phyloP scores from a whole-genome alignment of 1,140 invertebrate genomes.

The Drosophila quadrilineata region DNA sequence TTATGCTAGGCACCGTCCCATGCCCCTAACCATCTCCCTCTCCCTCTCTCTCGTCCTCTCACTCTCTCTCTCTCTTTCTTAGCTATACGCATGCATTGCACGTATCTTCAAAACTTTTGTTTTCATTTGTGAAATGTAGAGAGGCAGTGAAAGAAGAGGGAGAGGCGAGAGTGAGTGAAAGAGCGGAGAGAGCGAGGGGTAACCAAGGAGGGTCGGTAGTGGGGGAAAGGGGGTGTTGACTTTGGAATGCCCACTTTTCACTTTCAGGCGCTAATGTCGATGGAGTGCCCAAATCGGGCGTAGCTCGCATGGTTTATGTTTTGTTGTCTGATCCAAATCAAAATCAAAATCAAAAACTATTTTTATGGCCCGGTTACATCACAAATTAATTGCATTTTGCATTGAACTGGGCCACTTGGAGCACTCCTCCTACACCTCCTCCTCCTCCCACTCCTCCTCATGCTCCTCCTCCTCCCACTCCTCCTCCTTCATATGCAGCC shows the following conservation, averaged over 20 bases:
- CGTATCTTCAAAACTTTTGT: conserved; percentile 58
- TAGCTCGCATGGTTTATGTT: conserved; percentile 2
- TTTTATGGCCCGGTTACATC: conserved; percentile 38
- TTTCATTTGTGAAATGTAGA: conserved; percentile 58
- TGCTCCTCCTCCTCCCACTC: no score
- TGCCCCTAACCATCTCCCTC: neutral
- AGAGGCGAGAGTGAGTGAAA: no score
- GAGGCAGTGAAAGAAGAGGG: no score
- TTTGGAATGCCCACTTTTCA: conserved; percentile 53
- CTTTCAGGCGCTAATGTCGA: conserved; percentile 47
- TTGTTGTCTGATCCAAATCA: neutral
- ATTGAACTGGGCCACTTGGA: conserved; percentile 26
- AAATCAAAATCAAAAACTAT: conserved; percentile 12
- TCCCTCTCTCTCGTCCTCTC: neutral
- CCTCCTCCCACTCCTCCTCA: no score
- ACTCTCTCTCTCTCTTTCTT: neutral
- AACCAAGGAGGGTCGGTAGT: no score
- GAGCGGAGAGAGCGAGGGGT: no score
- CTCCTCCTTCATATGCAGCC: no score
- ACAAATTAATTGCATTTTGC: conserved; percentile 4
- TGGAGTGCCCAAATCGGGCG: conserved; percentile 13
- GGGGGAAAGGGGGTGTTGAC: conserved; percentile 10
- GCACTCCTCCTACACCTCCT: no score
- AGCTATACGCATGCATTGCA: conserved; percentile 46
- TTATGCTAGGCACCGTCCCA: neutral